Evolutionary conservation across 2,797 vertebrate species (phyloP).

Genomic region (Muscicapa striata): DNA sequence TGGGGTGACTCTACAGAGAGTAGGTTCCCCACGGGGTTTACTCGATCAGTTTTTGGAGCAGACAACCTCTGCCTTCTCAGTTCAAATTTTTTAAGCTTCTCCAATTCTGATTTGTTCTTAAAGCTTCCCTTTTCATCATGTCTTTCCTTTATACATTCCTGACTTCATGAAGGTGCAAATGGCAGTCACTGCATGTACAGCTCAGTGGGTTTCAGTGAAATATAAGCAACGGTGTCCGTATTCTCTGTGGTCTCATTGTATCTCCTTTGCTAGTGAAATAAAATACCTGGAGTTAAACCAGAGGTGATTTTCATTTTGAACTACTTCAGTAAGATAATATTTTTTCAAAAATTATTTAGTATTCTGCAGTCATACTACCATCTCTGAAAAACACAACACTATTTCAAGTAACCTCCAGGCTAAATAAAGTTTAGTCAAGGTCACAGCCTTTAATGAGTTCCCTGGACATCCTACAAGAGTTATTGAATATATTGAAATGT

Average conservation of each 20-base stretch:
- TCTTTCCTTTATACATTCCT: background rate
- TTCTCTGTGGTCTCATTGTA: background rate
- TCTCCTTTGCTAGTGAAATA: background rate
- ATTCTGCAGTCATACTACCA: background rate
- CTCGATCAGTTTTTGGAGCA: background rate
- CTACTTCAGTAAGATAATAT: background rate
- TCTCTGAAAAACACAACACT: background rate
- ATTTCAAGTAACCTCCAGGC: slow-evolving; percentile 5
- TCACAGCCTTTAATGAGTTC: slow-evolving; percentile 6
- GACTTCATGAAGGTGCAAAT: background rate
- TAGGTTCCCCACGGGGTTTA: background rate
- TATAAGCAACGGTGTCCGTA: accelerated
- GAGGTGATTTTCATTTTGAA: background rate
- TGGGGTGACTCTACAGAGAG: background rate
- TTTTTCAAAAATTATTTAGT: background rate
- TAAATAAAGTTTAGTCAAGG: background rate
- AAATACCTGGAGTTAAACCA: background rate
- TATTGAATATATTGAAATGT: background rate
- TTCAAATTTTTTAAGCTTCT: background rate
- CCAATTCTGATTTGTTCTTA: background rate
- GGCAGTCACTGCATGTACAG: background rate
- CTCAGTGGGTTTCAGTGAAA: background rate
- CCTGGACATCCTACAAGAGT: background rate
- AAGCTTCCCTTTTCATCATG: background rate
- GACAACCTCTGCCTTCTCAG: background rate